Percentiles rank a stretch among this genome's conserved stretches.
phyloP scores from a whole-genome alignment of 2,888 invertebrate species.

The Amiota mariae region DNA sequence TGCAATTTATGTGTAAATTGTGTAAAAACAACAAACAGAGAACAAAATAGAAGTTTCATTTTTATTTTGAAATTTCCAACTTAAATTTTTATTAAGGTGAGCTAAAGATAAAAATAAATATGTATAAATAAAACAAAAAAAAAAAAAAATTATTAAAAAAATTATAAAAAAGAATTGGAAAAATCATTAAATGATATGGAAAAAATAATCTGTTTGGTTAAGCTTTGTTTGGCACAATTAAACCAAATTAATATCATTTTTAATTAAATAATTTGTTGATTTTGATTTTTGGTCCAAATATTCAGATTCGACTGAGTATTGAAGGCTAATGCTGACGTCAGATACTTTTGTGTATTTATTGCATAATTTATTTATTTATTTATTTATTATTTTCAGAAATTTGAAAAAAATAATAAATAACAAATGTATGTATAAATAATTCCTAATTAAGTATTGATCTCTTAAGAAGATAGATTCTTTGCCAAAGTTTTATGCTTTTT shows the following conservation, averaged over 20 bases:
- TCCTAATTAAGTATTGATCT: too few relatives aligned
- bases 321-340: conserved; percentile 60
- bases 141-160: neutral
- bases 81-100: conserved; percentile 6
- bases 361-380: conserved; percentile 50
- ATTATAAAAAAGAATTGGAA: neutral
- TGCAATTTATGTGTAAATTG: too few relatives aligned
- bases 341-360: conserved; percentile 44
- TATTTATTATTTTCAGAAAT: conserved; percentile 28
- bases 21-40: too few relatives aligned
- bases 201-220: neutral
- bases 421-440: conserved; percentile 8
- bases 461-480: too few relatives aligned
- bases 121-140: neutral
- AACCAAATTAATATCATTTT: too few relatives aligned
- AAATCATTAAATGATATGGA: neutral
- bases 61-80: too few relatives aligned
- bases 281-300: too few relatives aligned
- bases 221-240: too few relatives aligned
- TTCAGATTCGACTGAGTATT: neutral
- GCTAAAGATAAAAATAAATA: neutral
- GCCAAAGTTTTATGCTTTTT: too few relatives aligned
- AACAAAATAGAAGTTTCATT: too few relatives aligned
- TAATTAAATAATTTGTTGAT: too few relatives aligned
- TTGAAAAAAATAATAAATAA: conserved; percentile 53